phyloP scores from a whole-genome alignment of 1,140 invertebrate species.

The Ridgeia piscesae region DNA sequence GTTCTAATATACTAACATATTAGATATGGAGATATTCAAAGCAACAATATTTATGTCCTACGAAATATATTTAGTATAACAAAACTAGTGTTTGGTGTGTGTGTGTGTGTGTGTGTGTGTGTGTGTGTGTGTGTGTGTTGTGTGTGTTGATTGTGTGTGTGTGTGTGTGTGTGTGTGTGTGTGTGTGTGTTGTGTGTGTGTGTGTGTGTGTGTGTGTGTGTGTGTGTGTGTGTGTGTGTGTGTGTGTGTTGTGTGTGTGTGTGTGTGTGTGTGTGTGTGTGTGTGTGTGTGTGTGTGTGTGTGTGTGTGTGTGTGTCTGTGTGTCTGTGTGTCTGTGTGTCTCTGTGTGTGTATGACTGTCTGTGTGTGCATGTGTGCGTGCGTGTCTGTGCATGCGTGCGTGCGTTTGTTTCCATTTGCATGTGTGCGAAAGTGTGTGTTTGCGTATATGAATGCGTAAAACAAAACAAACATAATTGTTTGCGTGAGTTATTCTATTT shows the following conservation, averaged over 20 bases:
- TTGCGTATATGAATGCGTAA: neutral
- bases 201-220: constrained; percentile 12
- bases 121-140: neutral
- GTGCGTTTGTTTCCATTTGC: neutral
- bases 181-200: constrained; percentile 17
- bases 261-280: constrained; percentile 9
- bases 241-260: neutral
- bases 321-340: neutral
- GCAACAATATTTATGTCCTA: neutral
- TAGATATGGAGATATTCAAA: neutral
- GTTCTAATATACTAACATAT: neutral
- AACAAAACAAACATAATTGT: no score
- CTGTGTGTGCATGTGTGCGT: constrained; percentile 15
- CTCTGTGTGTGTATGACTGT: neutral
- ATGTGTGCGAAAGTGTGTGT: neutral
- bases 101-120: neutral
- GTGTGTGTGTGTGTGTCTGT: neutral
- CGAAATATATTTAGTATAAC: neutral
- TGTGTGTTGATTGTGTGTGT: no score
- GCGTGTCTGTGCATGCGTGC: neutral
- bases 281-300: constrained; percentile 8
- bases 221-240: neutral
- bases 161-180: neutral
- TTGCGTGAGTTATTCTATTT: no score
- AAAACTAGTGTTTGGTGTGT: constrained; percentile 1